Conservation (phyloP, 2,888 invertebrate species). For the Trachelus stipa region DNA sequence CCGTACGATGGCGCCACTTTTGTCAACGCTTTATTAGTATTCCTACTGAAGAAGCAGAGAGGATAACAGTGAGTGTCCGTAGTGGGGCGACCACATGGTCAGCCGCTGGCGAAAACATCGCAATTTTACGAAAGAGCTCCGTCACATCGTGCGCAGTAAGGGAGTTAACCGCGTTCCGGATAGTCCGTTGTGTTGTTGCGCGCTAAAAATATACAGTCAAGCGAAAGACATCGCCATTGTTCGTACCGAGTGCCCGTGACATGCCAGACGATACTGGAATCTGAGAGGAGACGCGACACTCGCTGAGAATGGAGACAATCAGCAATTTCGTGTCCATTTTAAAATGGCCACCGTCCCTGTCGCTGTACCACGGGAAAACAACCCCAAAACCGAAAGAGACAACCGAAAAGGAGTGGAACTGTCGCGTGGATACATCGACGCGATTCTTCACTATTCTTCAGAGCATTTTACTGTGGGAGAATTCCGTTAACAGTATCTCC, state of each 20-base stretch:
- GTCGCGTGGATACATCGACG: conserved; percentile 26
- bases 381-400: not conserved
- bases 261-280: not conserved
- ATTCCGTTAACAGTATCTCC: conserved; percentile 55
- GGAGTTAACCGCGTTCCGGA: not conserved
- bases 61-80: not conserved
- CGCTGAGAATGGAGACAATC: not conserved
- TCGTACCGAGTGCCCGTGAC: not conserved
- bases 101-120: conserved; percentile 3
- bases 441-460: conserved; percentile 48
- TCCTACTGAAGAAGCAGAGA: not conserved
- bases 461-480: conserved; percentile 58
- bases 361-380: not conserved
- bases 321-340: not conserved
- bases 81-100: conserved; percentile 1
- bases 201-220: not conserved
- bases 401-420: not conserved
- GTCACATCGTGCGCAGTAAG: not conserved
- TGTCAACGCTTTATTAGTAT: not conserved
- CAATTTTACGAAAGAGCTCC: not conserved
- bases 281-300: not conserved
- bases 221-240: not conserved
- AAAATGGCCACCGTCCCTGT: not conserved
- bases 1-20: not conserved
- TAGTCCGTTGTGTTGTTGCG: not conserved